Percentiles rank a stretch among this genome's conserved stretches.
phyloP scores from a whole-genome alignment of 2,888 invertebrate species.

The Gisinianus flammeolus region DNA sequence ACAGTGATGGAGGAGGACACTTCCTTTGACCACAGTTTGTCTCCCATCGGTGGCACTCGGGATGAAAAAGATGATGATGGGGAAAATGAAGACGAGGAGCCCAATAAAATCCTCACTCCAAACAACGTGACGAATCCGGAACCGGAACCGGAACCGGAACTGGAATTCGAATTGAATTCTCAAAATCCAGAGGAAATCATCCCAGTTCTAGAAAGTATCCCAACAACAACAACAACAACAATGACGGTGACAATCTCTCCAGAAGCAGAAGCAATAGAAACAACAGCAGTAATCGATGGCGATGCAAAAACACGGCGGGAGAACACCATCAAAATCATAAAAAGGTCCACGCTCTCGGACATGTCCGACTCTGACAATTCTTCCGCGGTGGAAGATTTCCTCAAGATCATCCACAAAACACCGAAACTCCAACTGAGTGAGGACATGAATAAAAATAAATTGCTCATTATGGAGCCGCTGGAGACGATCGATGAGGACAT shows the following conservation, averaged over 20 bases:
- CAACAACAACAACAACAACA: background rate
- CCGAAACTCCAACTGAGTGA: background rate
- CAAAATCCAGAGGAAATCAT: background rate
- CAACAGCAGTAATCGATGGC: background rate
- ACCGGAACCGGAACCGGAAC: background rate
- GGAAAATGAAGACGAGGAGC: background rate
- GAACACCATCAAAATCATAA: background rate
- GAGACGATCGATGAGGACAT: background rate
- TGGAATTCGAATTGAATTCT: background rate
- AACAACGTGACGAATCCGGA: background rate
- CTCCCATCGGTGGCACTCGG: background rate
- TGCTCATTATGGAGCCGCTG: background rate
- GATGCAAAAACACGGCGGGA: background rate
- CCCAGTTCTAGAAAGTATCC: background rate
- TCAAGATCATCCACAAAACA: background rate
- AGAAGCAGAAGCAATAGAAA: background rate
- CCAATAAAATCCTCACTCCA: background rate
- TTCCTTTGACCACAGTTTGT: background rate
- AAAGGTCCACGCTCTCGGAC: background rate
- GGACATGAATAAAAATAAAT: background rate
- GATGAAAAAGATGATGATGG: background rate
- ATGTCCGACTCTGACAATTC: conserved; percentile 5
- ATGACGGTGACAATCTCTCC: background rate
- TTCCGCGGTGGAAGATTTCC: background rate
- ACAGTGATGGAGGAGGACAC: background rate